Base-by-base conservation (phyloP, 2,797 vertebrate genomes). In the Hyperoplus immaculatus region DNA sequence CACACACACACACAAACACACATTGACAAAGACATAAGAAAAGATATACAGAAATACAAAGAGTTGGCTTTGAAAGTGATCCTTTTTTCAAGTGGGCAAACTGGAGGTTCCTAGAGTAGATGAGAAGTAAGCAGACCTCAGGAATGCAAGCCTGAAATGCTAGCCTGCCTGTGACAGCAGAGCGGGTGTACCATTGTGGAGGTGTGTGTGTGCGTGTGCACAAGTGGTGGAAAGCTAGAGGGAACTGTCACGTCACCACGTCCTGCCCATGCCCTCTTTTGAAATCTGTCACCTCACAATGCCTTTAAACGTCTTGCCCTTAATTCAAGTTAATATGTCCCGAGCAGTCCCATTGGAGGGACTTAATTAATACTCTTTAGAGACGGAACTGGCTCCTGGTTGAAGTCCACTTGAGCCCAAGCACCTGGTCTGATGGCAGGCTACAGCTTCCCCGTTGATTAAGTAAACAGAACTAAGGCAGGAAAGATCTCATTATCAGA, bases 61-160 rank as follows among this genome's bases (percentile, higher is more conserved):
- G 12, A 18, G 15, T 8, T 21, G 10, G 8, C 36, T 53, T 65
- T 73, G 38, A 76, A 79, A 69, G 45, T 2, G 3, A 79, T 78
- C 46, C 9, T 68, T 57, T 58, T 50, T 61, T 68, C 41, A 57
- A 49, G 71, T 51, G 54, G 68, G 36, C 76, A 75, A 79, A 66
- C 58, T 75, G 62, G 77, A 78, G 70, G 60, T 85, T 86, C 68
- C 64, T 74, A 79, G 59, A 79, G 71, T 53, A 69, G 74, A 78
- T 47, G 78, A 80, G 61, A 79, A 75, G 82, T 57, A 83, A 82
- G 75, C 60, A 71, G 75, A 75, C 73, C 76, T 80, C 75, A 77
- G 75, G 87, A 90, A 94, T 83, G 83, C 50, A 49, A 78, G 78
- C 80, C 75, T 85, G 91, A 94, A 94, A 94, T 69, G 73, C 79